A percentile compares a stretch with the other conserved stretches of the same genome.
phyloP scores from a whole-genome alignment of 2,888 invertebrate genomes.

The Dynastes hyllus region DNA sequence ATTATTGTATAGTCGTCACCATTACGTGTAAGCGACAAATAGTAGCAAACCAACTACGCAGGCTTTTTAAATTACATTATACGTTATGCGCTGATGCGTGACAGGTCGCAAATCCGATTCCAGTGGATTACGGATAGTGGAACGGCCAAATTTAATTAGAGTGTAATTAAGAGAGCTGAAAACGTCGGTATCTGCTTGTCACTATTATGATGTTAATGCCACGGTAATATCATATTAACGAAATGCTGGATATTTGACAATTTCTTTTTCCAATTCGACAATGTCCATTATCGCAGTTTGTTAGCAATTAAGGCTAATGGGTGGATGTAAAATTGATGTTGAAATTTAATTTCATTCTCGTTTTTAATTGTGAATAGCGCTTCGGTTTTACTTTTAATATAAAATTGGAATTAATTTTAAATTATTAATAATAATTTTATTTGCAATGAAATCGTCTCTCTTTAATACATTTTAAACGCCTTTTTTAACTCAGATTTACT shows the following conservation, averaged over 20 bases:
- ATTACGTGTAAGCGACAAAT: neutral
- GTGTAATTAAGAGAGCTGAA: slow-evolving; percentile 22
- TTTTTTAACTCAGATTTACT: too few species aligned
- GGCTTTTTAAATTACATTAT: slow-evolving; percentile 29
- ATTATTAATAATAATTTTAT: too few species aligned
- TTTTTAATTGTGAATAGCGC: too few species aligned
- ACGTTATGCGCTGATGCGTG: slow-evolving; percentile 11
- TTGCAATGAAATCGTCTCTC: too few species aligned
- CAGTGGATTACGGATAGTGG: slow-evolving; percentile 12
- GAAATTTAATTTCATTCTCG: too few species aligned
- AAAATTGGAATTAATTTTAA: too few species aligned
- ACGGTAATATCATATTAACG: slow-evolving; percentile 3
- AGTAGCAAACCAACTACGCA: neutral
- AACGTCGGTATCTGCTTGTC: slow-evolving; percentile 22
- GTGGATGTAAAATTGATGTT: too few species aligned
- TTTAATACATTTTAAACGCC: too few species aligned
- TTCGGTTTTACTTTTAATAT: too few species aligned
- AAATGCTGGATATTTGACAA: neutral
- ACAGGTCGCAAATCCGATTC: slow-evolving; percentile 31
- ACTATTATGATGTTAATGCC: slow-evolving; percentile 14
- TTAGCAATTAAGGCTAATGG: too few species aligned
- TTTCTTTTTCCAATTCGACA: too few species aligned
- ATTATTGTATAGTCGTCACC: neutral
- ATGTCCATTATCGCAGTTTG: too few species aligned
- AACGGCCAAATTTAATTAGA: slow-evolving; percentile 31